These are phyloP conservation scores for Apostichopus californicus DNA, from an alignment of 35 echinoderm and acorn worm genomes.

Conservation along the genomic window DNA sequence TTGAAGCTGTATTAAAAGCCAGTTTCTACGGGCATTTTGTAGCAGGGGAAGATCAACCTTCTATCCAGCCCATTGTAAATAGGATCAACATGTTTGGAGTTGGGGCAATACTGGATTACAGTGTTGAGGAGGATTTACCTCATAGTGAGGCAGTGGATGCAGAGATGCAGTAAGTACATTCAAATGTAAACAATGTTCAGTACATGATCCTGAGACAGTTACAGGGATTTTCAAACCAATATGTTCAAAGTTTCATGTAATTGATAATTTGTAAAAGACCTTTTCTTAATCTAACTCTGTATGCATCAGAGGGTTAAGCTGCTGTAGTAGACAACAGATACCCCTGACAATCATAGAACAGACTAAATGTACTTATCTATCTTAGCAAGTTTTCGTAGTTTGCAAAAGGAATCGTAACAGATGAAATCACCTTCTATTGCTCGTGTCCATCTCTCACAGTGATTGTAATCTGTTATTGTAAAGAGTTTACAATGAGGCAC, in stretches of 20 bases:
- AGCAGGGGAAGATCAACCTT: constrained; percentile 84
- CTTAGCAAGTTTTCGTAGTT: neutral
- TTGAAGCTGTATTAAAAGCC: constrained; percentile 75
- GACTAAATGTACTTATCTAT: neutral
- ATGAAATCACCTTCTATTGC: no score
- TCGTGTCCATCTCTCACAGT: no score
- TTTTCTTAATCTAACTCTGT: no score
- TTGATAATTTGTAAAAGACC: no score
- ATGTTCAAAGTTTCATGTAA: no score
- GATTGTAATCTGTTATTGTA: no score
- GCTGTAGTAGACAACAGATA: neutral
- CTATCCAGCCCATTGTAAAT: constrained; percentile 74
- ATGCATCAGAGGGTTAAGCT: no score
- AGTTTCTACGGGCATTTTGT: constrained; percentile 98
- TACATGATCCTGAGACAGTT: neutral
- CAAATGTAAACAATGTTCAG: neutral
- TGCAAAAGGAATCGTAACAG: neutral
- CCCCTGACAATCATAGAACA: neutral
- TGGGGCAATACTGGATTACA: constrained; percentile 96
- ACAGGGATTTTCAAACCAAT: no score
- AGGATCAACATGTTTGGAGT: constrained; percentile 83
- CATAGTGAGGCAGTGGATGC: constrained; percentile 85
- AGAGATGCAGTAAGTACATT: constrained; percentile 89
- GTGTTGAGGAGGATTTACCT: constrained; percentile 95
- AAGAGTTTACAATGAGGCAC: no score